A percentile compares a stretch with the other conserved stretches of the same genome.
These are phyloP conservation scores for Carollia perspicillata DNA, from an alignment of 2,113 vertebrate species.

Conservation along the genomic window DNA sequence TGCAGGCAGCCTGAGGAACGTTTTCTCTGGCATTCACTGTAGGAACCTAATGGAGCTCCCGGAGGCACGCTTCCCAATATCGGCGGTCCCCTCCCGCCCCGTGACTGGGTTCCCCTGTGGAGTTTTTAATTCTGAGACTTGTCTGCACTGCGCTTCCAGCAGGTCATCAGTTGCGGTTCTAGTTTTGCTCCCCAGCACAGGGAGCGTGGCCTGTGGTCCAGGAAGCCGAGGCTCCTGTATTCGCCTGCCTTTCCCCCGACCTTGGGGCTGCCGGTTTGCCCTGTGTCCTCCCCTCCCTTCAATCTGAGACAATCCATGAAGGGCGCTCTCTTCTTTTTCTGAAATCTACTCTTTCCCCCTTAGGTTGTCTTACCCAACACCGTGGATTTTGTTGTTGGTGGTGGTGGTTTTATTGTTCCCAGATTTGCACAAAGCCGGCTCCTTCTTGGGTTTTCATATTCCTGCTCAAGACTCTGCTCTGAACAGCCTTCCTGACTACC, in stretches of 20 bases:
- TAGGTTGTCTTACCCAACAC: not conserved
- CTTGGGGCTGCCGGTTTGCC: not conserved
- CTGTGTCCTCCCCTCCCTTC: not conserved
- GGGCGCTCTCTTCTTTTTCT: not conserved
- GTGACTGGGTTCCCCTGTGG: not conserved
- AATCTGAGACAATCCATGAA: not conserved
- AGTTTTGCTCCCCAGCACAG: fast-evolving
- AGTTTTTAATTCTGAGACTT: not conserved
- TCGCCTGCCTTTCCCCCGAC: not conserved
- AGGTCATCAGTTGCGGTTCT: not conserved
- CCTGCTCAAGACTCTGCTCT: not conserved
- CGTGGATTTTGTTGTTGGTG: not conserved
- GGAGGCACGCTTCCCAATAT: not conserved
- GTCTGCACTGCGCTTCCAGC: not conserved
- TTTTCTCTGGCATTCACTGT: too few species aligned
- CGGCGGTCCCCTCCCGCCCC: fast-evolving
- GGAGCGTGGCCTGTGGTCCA: not conserved
- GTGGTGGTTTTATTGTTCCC: not conserved
- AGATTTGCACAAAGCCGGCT: not conserved
- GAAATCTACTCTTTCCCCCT: too few species aligned
- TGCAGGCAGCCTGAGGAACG: not conserved
- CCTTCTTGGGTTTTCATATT: not conserved
- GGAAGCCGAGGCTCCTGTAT: not conserved
- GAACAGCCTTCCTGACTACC: not conserved
- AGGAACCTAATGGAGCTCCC: not conserved